These are phyloP conservation scores for Pterophyllum scalare DNA, from an alignment of 2,113 vertebrate species.

Conservation along the genomic window DNA sequence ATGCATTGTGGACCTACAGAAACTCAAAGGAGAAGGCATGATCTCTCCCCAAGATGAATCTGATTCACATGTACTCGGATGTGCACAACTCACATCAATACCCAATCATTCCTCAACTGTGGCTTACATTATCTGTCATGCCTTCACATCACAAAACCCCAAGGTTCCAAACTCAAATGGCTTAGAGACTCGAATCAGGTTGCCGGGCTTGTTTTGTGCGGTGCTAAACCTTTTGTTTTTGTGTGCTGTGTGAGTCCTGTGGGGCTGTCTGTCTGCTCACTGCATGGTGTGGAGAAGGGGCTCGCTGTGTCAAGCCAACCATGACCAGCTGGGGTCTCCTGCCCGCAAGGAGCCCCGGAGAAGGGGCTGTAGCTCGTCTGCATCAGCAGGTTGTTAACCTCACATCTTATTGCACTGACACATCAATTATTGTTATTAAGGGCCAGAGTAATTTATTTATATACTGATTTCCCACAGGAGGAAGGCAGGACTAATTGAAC, in stretches of 20 bases:
- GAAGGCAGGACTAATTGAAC: slow-evolving; percentile 67
- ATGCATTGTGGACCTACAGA: slow-evolving; percentile 28
- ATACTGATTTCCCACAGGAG: slow-evolving; percentile 75
- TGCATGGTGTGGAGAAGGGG: slow-evolving; percentile 57
- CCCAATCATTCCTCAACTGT: slow-evolving; percentile 47
- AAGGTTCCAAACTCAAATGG: slow-evolving; percentile 29
- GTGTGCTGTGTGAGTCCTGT: slow-evolving; percentile 55
- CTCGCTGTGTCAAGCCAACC: slow-evolving; percentile 59
- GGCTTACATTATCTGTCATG: slow-evolving; percentile 43
- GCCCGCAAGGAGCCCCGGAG: slow-evolving; percentile 42
- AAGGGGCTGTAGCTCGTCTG: slow-evolving; percentile 54
- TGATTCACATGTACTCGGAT: slow-evolving; percentile 24
- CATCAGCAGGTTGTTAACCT: slow-evolving; percentile 76
- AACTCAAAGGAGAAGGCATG: not conserved
- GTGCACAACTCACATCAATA: slow-evolving; percentile 49
- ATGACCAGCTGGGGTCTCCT: slow-evolving; percentile 67
- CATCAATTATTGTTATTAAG: slow-evolving; percentile 82
- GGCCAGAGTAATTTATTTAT: slow-evolving; percentile 75
- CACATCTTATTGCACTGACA: slow-evolving; percentile 76
- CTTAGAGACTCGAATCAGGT: slow-evolving; percentile 19
- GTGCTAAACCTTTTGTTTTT: slow-evolving; percentile 19
- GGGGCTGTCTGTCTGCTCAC: slow-evolving; percentile 65
- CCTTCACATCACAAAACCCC: slow-evolving; percentile 20
- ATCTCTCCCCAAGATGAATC: slow-evolving; percentile 15
- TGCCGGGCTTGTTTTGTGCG: slow-evolving; percentile 3